Evolutionary conservation across 2,888 invertebrate genomes (phyloP).

Genomic region (Caenorhabditis becei): DNA sequence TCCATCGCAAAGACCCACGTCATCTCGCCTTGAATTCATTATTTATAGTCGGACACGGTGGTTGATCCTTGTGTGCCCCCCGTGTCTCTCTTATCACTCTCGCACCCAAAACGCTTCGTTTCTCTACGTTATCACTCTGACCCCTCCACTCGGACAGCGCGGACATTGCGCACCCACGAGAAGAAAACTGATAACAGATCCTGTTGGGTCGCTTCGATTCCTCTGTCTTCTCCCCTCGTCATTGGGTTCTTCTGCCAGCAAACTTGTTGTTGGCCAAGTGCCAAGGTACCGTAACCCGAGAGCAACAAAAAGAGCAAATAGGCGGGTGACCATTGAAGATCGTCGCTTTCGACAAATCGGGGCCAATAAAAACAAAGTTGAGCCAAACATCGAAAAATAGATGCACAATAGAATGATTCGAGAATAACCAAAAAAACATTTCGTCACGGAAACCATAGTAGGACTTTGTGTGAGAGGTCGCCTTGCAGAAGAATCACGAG

Average conservation of each 20-base stretch:
- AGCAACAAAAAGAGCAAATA: constrained; percentile 20
- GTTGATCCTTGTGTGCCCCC: constrained; percentile 5
- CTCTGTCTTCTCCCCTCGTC: background rate
- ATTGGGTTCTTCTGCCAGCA: background rate
- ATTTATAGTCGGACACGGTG: background rate
- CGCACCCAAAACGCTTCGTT: background rate
- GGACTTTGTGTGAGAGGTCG: constrained; percentile 1
- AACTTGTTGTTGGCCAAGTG: constrained; percentile 28
- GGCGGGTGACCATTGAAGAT: constrained; percentile 33
- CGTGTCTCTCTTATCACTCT: constrained; percentile 19
- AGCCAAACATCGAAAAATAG: constrained; percentile 9
- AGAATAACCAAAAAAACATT: background rate
- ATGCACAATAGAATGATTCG: background rate
- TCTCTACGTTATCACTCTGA: constrained; percentile 38
- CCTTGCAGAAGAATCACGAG: constrained; percentile 2
- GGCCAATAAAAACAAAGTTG: constrained; percentile 8
- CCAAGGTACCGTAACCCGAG: constrained; percentile 29
- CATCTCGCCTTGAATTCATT: constrained; percentile 30
- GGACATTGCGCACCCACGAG: constrained; percentile 53
- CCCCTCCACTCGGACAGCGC: constrained; percentile 25
- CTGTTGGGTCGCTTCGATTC: constrained; percentile 7
- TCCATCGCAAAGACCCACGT: constrained; percentile 16
- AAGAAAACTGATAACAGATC: constrained; percentile 22
- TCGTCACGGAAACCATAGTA: background rate
- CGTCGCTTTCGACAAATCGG: constrained; percentile 6